phyloP scores from a whole-genome alignment of 2,888 invertebrate genomes.

The Apodemia hepburni region DNA sequence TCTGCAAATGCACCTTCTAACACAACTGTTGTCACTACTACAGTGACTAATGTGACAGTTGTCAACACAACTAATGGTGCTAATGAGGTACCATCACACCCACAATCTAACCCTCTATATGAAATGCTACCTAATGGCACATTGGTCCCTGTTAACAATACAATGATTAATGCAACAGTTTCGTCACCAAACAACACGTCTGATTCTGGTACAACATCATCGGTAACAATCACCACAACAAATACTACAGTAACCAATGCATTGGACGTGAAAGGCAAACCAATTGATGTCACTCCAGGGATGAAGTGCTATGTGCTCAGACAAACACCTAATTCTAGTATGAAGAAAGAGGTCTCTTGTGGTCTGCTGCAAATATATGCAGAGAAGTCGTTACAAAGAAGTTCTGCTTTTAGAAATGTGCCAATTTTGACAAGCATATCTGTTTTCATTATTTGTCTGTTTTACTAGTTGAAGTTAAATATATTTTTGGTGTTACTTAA shows the following conservation, averaged over 20 bases:
- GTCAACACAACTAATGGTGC: conserved; percentile 46
- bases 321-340: conserved; percentile 42
- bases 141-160: conserved; percentile 48
- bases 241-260: conserved; percentile 60
- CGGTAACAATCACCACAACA: conserved; percentile 49
- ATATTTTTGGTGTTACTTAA: background rate
- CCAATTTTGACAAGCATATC: conserved; percentile 50
- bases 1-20: conserved; percentile 41
- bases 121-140: conserved; percentile 60
- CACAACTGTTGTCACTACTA: conserved; percentile 48
- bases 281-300: conserved; percentile 58
- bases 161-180: conserved; percentile 38
- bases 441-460: conserved; percentile 34
- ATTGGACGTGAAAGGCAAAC: conserved; percentile 64
- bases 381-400: conserved; percentile 52
- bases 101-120: conserved; percentile 39
- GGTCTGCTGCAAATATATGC: conserved; percentile 62
- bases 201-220: conserved; percentile 42
- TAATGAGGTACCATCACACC: conserved; percentile 31
- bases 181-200: conserved; percentile 29
- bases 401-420: conserved; percentile 48
- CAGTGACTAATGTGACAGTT: conserved; percentile 58
- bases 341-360: conserved; percentile 58
- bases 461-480: conserved; percentile 26
- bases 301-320: conserved; percentile 65